phyloP scores from a whole-genome alignment of 2,113 vertebrate genomes.

The Acrocephalus arundinaceus region DNA sequence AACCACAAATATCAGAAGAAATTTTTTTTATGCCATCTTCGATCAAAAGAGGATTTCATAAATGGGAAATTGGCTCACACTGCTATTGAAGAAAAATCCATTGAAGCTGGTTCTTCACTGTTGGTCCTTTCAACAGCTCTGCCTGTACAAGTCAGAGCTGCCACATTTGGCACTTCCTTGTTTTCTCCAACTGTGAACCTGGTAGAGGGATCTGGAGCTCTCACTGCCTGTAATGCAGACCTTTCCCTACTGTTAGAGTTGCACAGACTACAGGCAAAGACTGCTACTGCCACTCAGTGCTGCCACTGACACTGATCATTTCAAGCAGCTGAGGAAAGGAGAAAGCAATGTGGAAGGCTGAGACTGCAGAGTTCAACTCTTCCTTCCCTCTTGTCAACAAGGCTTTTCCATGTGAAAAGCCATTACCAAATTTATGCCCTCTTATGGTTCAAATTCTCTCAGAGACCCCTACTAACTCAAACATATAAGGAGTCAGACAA shows the following conservation, averaged over 20 bases:
- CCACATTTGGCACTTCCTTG: not conserved
- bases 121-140: not conserved
- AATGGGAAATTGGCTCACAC: not conserved
- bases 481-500: not conserved
- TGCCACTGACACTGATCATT: accelerated
- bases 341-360: accelerated
- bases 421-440: not conserved
- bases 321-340: not conserved
- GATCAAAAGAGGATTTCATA: not conserved
- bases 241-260: not conserved
- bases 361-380: not conserved
- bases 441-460: not conserved
- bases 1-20: not conserved
- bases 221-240: not conserved
- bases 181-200: not conserved
- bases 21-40: not conserved
- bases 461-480: not conserved
- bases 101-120: not conserved
- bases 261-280: not conserved
- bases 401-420: not conserved
- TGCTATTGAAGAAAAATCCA: not conserved
- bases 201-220: not conserved
- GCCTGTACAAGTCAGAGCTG: not conserved
- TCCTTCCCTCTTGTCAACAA: not conserved
- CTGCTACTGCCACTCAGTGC: not conserved